A percentile compares a stretch with the other conserved stretches of the same genome.
phyloP scores from a whole-genome alignment of 2,113 vertebrate species.

The Setophaga kirtlandii region DNA sequence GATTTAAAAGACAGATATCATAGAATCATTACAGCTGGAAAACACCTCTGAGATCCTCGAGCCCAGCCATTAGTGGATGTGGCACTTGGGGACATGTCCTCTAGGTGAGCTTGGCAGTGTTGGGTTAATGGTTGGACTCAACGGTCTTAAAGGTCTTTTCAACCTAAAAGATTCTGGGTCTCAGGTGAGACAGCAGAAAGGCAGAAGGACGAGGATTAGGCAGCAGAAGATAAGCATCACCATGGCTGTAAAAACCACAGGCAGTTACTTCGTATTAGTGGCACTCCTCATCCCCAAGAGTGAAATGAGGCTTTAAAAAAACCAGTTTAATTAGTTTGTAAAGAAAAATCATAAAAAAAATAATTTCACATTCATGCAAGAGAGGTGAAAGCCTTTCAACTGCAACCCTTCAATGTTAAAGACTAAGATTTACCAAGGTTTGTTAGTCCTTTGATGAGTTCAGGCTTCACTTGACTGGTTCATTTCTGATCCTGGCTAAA shows the following conservation, averaged over 20 bases:
- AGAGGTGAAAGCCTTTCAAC: neutral
- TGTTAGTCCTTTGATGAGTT: neutral
- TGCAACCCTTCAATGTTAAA: neutral
- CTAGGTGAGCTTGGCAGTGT: neutral
- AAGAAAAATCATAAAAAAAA: neutral
- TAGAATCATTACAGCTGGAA: neutral
- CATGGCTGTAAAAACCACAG: neutral
- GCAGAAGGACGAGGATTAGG: neutral
- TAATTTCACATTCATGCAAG: neutral
- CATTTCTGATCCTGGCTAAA: neutral
- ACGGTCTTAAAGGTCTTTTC: neutral
- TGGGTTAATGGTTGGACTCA: neutral
- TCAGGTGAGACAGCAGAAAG: neutral
- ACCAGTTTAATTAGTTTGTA: neutral
- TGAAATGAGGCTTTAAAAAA: neutral
- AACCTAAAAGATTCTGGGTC: accelerated
- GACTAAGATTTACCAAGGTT: neutral
- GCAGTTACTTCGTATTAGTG: neutral
- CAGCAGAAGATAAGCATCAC: neutral
- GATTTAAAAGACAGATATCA: neutral
- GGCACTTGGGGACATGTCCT: neutral
- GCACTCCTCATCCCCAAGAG: accelerated
- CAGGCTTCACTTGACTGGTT: neutral
- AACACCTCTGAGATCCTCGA: accelerated
- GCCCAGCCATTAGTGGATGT: neutral